Evolutionary conservation across 2,113 vertebrate species (phyloP).

Genomic region (Empidonax alnorum): DNA sequence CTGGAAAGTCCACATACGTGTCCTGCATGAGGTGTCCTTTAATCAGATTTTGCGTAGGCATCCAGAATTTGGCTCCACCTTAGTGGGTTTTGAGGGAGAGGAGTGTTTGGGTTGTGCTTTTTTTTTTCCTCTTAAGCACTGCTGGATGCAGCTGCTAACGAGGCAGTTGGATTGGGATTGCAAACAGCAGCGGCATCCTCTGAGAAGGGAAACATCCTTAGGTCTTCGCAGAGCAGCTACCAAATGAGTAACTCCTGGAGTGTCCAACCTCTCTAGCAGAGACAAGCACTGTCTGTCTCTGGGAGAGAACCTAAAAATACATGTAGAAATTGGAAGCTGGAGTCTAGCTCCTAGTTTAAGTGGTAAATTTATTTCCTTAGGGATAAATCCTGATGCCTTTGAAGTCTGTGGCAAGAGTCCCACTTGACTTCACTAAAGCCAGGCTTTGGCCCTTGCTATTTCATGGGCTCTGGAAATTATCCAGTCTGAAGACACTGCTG

Average conservation of each 20-base stretch:
- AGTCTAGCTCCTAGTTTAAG: not conserved
- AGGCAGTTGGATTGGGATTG: not conserved
- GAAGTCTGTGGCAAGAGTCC: conserved; percentile 48
- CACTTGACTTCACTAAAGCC: not conserved
- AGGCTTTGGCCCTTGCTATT: not conserved
- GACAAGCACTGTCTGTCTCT: not conserved
- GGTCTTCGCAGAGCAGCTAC: not conserved
- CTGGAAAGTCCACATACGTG: conserved; percentile 34
- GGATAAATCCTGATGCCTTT: conserved; percentile 30
- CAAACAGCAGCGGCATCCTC: not conserved
- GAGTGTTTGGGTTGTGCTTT: conserved; percentile 13
- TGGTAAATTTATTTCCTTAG: conserved; percentile 20
- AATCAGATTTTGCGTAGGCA: not conserved
- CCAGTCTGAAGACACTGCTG: not conserved
- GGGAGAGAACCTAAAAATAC: conserved; percentile 11
- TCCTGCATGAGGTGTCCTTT: not conserved
- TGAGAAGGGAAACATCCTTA: not conserved
- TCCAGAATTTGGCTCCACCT: conserved; percentile 27
- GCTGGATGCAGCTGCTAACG: not conserved
- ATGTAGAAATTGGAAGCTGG: not conserved
- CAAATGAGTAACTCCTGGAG: not conserved
- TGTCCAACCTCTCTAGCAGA: not conserved
- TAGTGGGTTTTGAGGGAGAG: not conserved
- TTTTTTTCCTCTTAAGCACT: not conserved
- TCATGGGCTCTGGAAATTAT: not conserved